Percentiles rank a stretch among this genome's conserved stretches.
phyloP scores from a whole-genome alignment of 2,888 invertebrate genomes.

The Tortricodes alternella region DNA sequence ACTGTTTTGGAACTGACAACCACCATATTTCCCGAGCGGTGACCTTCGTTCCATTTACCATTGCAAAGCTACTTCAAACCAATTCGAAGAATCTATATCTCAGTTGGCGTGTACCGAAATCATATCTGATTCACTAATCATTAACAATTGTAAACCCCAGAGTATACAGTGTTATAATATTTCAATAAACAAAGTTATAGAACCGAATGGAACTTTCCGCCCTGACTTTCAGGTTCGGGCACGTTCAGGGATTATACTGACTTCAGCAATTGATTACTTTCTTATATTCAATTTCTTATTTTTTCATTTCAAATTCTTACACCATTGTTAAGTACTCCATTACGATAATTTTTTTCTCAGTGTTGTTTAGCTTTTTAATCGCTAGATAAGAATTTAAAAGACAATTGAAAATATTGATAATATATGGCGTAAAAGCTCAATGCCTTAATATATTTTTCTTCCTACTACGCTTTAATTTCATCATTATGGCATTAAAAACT shows the following conservation, averaged over 20 bases:
- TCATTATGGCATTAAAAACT: too few relatives aligned
- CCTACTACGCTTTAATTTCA: too few relatives aligned
- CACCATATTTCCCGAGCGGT: conserved; percentile 41
- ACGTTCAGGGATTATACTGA: conserved; percentile 16
- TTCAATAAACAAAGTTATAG: conserved; percentile 17
- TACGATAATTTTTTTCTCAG: too few relatives aligned
- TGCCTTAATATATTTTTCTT: too few relatives aligned
- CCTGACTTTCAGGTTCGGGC: conserved; percentile 9
- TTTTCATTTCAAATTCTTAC: too few relatives aligned
- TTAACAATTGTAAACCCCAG: conserved; percentile 26
- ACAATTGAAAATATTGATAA: too few relatives aligned
- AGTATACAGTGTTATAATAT: conserved; percentile 20
- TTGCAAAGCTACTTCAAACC: conserved; percentile 33
- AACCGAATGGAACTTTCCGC: conserved; percentile 13
- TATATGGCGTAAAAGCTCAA: too few relatives aligned
- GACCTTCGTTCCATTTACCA: conserved; percentile 55
- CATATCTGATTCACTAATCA: conserved; percentile 28
- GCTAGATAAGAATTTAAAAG: too few relatives aligned
- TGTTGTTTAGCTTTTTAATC: too few relatives aligned
- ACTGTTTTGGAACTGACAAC: background rate
- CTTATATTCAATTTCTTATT: background rate
- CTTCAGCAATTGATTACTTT: conserved; percentile 10
- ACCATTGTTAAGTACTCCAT: too few relatives aligned
- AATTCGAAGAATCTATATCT: conserved; percentile 20
- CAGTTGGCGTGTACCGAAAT: conserved; percentile 21